These are phyloP conservation scores for Melanotaenia boesemani DNA, from an alignment of 2,797 vertebrate species.

Conservation along the genomic window DNA sequence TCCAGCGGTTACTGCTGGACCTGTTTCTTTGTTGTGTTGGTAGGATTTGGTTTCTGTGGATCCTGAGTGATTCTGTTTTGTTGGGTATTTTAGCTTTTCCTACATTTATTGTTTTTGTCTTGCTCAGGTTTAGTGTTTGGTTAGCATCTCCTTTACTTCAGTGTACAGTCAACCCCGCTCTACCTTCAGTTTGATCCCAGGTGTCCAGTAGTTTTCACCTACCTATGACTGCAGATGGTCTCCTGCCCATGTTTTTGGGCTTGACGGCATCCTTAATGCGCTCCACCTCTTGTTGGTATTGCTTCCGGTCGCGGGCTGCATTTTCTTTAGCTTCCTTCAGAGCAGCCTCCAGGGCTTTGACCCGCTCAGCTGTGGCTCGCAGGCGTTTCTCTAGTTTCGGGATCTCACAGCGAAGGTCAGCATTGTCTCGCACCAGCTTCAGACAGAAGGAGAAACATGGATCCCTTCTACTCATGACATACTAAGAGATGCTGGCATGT, in stretches of 20 bases:
- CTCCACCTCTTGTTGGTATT: conserved; percentile 93
- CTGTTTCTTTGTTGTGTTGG: too few relatives aligned
- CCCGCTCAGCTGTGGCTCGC: conserved; percentile 91
- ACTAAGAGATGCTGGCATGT: not conserved
- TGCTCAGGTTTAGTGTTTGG: not conserved
- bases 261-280: conserved; percentile 94
- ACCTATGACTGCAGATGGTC: conserved; percentile 94
- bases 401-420: conserved; percentile 94
- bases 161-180: too few relatives aligned
- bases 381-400: conserved; percentile 97
- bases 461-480: not conserved
- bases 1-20: too few relatives aligned
- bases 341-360: conserved; percentile 93
- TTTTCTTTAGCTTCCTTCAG: conserved; percentile 98
- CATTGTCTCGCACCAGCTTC: conserved; percentile 94
- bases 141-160: too few relatives aligned
- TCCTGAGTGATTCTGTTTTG: too few relatives aligned
- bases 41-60: too few relatives aligned
- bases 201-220: conserved; percentile 35
- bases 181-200: not conserved
- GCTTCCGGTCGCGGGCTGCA: conserved; percentile 91
- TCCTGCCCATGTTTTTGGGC: conserved; percentile 96
- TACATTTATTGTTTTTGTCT: not conserved
- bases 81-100: too few relatives aligned
- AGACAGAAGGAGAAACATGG: not conserved